Percentiles rank a stretch among this genome's conserved stretches.
phyloP scores from a whole-genome alignment of 2,797 vertebrate species.

The Eurystomus glaucurus region DNA sequence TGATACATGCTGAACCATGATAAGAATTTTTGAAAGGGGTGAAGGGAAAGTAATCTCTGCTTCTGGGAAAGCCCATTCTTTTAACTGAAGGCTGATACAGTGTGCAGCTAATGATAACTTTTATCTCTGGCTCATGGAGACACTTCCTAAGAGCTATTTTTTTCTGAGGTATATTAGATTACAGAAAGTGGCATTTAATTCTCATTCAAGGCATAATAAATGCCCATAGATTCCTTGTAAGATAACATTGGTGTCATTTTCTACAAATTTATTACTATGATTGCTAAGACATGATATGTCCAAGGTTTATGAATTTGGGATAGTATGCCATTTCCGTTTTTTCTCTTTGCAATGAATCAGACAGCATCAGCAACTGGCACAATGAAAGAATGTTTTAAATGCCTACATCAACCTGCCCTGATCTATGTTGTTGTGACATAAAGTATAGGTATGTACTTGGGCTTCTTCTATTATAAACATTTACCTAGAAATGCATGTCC shows the following conservation, averaged over 20 bases:
- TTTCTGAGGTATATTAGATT: neutral
- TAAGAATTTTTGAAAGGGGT: neutral
- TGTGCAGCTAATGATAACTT: constrained; percentile 16
- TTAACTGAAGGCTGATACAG: constrained; percentile 3
- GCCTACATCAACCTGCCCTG: neutral
- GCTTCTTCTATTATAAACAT: neutral
- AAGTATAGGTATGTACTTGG: neutral
- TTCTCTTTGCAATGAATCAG: neutral
- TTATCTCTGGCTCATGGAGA: constrained; percentile 16
- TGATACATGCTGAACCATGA: neutral
- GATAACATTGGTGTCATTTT: neutral
- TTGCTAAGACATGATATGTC: neutral
- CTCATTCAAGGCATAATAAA: constrained; percentile 26
- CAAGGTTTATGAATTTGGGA: neutral
- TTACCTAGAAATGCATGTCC: neutral
- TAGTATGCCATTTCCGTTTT: neutral
- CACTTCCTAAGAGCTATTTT: neutral
- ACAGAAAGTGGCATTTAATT: constrained; percentile 48
- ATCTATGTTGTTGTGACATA: neutral
- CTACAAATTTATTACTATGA: neutral
- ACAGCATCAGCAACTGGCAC: neutral
- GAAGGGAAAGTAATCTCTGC: neutral
- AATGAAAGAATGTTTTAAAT: neutral
- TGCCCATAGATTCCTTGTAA: neutral
- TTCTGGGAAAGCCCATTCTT: constrained; percentile 39